These are phyloP conservation scores for Puntigrus tetrazona DNA, from an alignment of 2,113 vertebrate species.

Conservation along the genomic window DNA sequence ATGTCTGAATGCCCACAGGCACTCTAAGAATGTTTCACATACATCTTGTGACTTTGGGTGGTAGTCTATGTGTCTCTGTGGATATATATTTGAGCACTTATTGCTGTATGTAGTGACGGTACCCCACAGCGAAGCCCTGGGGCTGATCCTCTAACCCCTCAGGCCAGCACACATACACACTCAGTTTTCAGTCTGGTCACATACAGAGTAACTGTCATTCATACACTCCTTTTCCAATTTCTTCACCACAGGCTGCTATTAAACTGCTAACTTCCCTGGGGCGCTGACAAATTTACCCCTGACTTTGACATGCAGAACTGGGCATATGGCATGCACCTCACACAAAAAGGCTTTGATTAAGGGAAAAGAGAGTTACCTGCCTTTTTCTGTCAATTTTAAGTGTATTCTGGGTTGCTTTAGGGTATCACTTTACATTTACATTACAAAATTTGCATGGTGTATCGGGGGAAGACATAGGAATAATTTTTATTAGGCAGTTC, in stretches of 20 bases:
- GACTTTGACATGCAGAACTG: conserved; percentile 5
- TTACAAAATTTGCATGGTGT: background rate
- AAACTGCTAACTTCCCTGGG: conserved; percentile 20
- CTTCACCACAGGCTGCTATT: conserved; percentile 17
- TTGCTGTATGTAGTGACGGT: background rate
- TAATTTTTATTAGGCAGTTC: background rate
- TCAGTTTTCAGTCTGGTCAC: conserved; percentile 7
- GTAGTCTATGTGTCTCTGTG: background rate
- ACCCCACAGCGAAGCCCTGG: conserved; percentile 1
- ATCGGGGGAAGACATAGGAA: background rate
- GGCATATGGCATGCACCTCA: background rate
- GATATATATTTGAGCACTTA: background rate
- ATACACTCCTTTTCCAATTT: background rate
- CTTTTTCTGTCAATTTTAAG: background rate
- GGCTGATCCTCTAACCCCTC: conserved; percentile 25
- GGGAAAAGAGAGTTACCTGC: background rate
- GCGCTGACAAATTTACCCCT: conserved; percentile 12
- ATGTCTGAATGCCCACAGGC: background rate
- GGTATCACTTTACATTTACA: background rate
- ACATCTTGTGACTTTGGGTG: background rate
- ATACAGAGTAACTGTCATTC: conserved; percentile 7
- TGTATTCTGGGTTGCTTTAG: background rate
- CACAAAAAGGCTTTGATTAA: background rate
- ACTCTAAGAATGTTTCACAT: background rate
- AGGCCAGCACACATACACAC: background rate